Evolutionary conservation across 2,888 invertebrate genomes (phyloP).

Genomic region (Cryptops parisi): DNA sequence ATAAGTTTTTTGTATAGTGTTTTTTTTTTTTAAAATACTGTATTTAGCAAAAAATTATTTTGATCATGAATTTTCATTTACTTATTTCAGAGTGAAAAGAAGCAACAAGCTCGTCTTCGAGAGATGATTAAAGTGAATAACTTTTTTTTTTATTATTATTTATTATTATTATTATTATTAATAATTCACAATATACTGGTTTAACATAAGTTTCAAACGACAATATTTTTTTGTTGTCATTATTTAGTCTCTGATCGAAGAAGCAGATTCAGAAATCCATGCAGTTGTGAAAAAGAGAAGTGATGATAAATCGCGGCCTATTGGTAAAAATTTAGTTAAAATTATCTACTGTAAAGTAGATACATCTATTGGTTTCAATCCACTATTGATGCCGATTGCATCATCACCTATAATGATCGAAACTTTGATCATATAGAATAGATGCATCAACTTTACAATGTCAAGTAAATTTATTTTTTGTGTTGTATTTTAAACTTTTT

Average conservation of each 20-base stretch:
- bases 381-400: too few relatives aligned
- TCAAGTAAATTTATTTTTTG: too few relatives aligned
- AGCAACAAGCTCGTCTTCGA: slow-evolving; percentile 15
- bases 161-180: not conserved
- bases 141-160: not conserved
- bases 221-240: not conserved
- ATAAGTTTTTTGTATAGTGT: not conserved
- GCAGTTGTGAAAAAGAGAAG: slow-evolving; percentile 20
- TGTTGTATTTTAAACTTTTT: not conserved
- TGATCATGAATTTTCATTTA: not conserved
- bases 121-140: slow-evolving; percentile 17
- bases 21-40: slow-evolving; percentile 8
- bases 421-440: too few relatives aligned
- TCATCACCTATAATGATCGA: too few relatives aligned
- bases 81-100: slow-evolving; percentile 15
- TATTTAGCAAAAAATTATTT: not conserved
- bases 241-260: slow-evolving; percentile 17
- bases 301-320: slow-evolving; percentile 18
- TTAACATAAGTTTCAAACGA: not conserved
- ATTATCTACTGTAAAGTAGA: not conserved
- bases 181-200: not conserved
- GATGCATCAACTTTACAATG: too few relatives aligned
- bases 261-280: slow-evolving; percentile 20
- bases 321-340: slow-evolving; percentile 11
- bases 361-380: not conserved